Evolutionary conservation across 1,140 invertebrate species (phyloP), one percentile per base, ranked within the genome.

Genomic region (Brachionus sp.): DNA sequence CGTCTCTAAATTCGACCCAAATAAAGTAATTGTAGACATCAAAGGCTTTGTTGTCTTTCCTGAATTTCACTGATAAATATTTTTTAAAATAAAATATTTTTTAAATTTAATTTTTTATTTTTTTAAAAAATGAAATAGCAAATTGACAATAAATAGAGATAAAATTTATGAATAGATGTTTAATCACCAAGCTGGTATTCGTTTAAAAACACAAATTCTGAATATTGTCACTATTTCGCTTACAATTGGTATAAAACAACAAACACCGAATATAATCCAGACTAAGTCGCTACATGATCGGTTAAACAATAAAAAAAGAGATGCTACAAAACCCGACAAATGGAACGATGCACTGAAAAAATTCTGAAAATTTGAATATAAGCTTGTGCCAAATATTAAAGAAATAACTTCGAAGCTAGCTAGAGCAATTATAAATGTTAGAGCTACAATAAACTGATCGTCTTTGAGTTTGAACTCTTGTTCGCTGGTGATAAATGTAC

Each of bases 331-430:
- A 13, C 77, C 77, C 2, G 77, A 57, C 9, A 80, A 62, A 66
- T 80, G 77, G 35, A 80, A 80, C 2, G 39, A 62, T 16, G 62
- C 16, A 29, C 77, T 80, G 6, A 66, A 9, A 62, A 80, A 80
- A 42, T 57, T 80, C 42, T 80, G 77, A 37, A 80, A 0, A 66
- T 80, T 80, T 39, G 77, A 80, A 66, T 80, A 80, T 4, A 80
- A 4, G 9, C 50, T 80, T 39, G 57, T 12, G 0, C 77, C 77
- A 37, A 80, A 44, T 25, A 80, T 62, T 5, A 57, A 13, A 25
- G 77, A 80, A 23, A 66, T 35, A 12, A 80, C 19, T 44, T 80
- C 77, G 19, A 80, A 44, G 19, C 77, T 44, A 10, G 77, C 19
- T 1, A 80, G 13, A n/a, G 9, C 77, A 37, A 80, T 42, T 16